Conservation (phyloP, 2,888 invertebrate genomes). For the Apodemia mormo region DNA sequence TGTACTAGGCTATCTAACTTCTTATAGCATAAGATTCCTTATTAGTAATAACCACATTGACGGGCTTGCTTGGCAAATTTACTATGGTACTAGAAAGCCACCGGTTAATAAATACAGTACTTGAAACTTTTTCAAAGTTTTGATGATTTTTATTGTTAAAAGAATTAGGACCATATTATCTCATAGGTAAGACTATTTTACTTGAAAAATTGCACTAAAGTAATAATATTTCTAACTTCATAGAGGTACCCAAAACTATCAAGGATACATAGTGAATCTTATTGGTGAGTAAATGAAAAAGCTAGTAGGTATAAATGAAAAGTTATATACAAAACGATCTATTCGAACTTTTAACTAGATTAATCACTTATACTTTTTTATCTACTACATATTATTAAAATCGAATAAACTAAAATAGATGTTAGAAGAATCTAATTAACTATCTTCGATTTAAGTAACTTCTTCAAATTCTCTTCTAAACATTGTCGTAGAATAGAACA, state of each 20-base stretch:
- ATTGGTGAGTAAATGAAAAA: background rate
- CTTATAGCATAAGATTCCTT: no score
- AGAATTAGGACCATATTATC: background rate
- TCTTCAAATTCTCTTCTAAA: conserved; percentile 36
- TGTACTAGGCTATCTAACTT: no score
- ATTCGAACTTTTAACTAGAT: background rate
- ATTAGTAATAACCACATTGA: no score
- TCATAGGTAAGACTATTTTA: background rate
- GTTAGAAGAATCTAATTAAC: conserved; percentile 12
- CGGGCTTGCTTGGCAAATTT: no score
- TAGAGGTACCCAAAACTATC: background rate
- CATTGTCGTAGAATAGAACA: conserved; percentile 80
- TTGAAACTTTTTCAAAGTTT: no score
- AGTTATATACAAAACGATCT: no score
- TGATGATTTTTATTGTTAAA: background rate
- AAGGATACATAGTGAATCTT: background rate
- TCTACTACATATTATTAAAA: background rate
- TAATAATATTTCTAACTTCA: background rate
- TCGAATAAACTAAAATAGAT: background rate
- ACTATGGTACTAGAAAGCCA: no score
- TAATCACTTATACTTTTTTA: background rate
- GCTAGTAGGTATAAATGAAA: no score
- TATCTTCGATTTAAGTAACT: conserved; percentile 13
- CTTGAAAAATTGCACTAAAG: background rate
- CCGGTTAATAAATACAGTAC: no score